A percentile compares a stretch with the other conserved stretches of the same genome.
These are phyloP conservation scores for Strigops habroptila DNA, from an alignment of 2,113 vertebrate species.

Conservation along the genomic window DNA sequence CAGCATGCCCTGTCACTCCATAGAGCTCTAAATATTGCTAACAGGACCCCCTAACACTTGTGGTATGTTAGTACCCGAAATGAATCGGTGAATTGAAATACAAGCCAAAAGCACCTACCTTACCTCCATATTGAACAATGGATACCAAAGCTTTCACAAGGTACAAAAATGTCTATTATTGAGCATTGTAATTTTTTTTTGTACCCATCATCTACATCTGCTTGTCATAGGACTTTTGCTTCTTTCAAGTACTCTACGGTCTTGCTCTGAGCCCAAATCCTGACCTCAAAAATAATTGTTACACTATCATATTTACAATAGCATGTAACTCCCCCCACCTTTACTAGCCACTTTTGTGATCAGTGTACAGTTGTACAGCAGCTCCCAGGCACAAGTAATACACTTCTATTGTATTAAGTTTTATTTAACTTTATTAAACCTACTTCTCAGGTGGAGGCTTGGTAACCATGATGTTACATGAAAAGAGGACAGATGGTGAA, in stretches of 20 bases:
- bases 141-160: neutral
- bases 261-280: neutral
- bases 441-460: neutral
- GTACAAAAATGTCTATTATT: neutral
- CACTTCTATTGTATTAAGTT: neutral
- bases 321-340: neutral
- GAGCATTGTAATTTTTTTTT: neutral
- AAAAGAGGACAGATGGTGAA: neutral
- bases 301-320: neutral
- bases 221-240: neutral
- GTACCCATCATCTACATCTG: neutral
- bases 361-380: neutral
- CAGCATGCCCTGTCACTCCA: neutral
- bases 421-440: neutral
- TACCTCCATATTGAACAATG: neutral
- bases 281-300: neutral
- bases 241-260: neutral
- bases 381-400: neutral
- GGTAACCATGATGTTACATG: neutral
- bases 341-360: neutral
- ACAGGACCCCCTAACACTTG: neutral
- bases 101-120: neutral
- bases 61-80: neutral
- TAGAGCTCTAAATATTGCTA: neutral
- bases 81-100: neutral